Conservation (phyloP, 1,140 invertebrate genomes). For the Periplaneta americana region DNA sequence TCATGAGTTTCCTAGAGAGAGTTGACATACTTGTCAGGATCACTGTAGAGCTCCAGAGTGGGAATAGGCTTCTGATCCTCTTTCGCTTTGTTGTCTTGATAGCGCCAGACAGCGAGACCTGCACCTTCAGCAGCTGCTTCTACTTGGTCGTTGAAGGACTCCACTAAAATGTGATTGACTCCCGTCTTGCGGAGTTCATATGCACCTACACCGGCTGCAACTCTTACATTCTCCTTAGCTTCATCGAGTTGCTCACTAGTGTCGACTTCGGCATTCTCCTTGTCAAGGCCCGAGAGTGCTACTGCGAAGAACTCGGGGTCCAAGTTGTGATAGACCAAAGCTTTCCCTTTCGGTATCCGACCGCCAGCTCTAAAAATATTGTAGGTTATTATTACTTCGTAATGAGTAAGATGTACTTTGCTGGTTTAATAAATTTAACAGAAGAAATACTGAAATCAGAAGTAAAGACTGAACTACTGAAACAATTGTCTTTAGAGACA, state of each 20-base stretch:
- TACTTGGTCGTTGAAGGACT: slow-evolving; percentile 63
- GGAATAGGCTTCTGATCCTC: slow-evolving; percentile 43
- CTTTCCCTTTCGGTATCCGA: slow-evolving; percentile 35
- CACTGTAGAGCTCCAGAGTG: slow-evolving; percentile 42
- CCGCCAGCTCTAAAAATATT: too few relatives aligned
- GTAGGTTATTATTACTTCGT: too few relatives aligned
- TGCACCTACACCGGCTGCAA: slow-evolving; percentile 52
- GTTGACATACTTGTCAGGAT: too few relatives aligned
- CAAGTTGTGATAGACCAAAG: slow-evolving; percentile 54
- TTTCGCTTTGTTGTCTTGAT: slow-evolving; percentile 55
- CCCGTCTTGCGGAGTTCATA: slow-evolving; percentile 48
- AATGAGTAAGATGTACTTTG: too few relatives aligned
- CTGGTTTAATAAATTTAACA: too few relatives aligned
- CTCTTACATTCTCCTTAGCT: slow-evolving; percentile 56
- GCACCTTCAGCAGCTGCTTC: slow-evolving; percentile 73
- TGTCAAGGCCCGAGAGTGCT: slow-evolving; percentile 62
- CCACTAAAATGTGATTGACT: slow-evolving; percentile 54
- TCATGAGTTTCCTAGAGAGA: too few relatives aligned
- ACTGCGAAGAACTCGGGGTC: slow-evolving; percentile 56
- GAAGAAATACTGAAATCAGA: too few relatives aligned
- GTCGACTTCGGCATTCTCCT: slow-evolving; percentile 54
- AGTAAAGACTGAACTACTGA: too few relatives aligned
- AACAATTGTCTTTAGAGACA: too few relatives aligned
- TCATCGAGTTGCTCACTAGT: slow-evolving; percentile 60
- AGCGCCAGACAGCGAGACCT: slow-evolving; percentile 53